Conservation (phyloP, 2,113 vertebrate genomes). For the Brachirus orientalis region DNA sequence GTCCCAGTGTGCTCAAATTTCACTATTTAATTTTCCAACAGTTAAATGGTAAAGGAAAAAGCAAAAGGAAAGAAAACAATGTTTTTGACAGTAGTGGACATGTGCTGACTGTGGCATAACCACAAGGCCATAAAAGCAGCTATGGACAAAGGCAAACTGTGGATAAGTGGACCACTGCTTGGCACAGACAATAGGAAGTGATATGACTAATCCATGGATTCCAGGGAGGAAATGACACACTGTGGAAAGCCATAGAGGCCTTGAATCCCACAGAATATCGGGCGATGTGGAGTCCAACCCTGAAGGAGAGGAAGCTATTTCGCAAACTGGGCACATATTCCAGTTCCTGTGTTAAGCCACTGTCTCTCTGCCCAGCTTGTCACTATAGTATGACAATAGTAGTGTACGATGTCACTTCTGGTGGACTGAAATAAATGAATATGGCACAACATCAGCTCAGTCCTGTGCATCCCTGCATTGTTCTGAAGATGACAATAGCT, state of each 20-base stretch:
- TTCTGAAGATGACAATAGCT: too few relatives aligned
- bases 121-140: slow-evolving; percentile 35
- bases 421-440: slow-evolving; percentile 29
- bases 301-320: slow-evolving; percentile 51
- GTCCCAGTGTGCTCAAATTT: slow-evolving; percentile 35
- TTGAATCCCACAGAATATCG: slow-evolving; percentile 67
- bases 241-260: slow-evolving; percentile 70
- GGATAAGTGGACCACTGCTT: slow-evolving; percentile 57
- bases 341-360: slow-evolving; percentile 20
- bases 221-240: slow-evolving; percentile 77
- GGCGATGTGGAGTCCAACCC: slow-evolving; percentile 40
- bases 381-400: slow-evolving; percentile 20
- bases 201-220: slow-evolving; percentile 72
- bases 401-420: slow-evolving; percentile 35
- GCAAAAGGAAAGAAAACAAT: slow-evolving; percentile 10
- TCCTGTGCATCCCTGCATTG: neutral
- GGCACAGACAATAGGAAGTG: slow-evolving; percentile 75
- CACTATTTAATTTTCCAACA: slow-evolving; percentile 29
- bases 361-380: slow-evolving; percentile 27
- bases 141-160: slow-evolving; percentile 43
- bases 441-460: slow-evolving; percentile 4
- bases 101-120: slow-evolving; percentile 45
- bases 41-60: slow-evolving; percentile 24
- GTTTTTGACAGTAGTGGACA: slow-evolving; percentile 37
- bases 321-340: slow-evolving; percentile 39